These are phyloP conservation scores for Paralichthys olivaceus DNA, from an alignment of 2,113 vertebrate species.

Conservation along the genomic window DNA sequence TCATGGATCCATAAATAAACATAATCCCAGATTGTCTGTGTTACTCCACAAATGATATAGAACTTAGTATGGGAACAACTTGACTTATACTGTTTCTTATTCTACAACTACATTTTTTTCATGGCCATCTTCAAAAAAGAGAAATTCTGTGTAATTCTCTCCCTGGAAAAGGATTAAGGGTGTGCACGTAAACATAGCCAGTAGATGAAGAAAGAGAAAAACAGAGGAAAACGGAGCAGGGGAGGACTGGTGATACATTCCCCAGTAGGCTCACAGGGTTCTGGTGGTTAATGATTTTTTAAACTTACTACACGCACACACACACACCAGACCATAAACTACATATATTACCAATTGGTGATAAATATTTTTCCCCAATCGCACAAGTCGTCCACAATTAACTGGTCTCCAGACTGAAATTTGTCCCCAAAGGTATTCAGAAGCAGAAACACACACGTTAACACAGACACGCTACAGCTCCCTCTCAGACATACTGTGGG, in stretches of 20 bases:
- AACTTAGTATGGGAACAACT: conserved; percentile 3
- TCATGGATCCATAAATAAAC: conserved; percentile 3
- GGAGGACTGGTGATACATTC: conserved; percentile 54
- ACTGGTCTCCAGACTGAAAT: background rate
- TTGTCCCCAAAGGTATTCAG: background rate
- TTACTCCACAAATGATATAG: background rate
- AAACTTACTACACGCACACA: conserved; percentile 22
- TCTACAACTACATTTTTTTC: background rate
- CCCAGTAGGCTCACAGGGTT: conserved; percentile 48
- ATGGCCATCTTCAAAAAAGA: background rate
- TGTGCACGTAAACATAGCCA: background rate
- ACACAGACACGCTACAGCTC: conserved; percentile 23
- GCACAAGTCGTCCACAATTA: background rate
- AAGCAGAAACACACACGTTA: background rate
- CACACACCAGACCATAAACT: conserved; percentile 7
- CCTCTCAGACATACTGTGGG: conserved; percentile 31
- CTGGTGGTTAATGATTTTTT: conserved; percentile 62
- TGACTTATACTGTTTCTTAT: background rate
- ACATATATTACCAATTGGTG: background rate
- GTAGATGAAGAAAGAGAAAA: background rate
- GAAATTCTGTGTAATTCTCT: background rate
- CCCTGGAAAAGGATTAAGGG: background rate
- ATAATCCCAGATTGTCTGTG: background rate
- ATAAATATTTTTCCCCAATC: background rate
- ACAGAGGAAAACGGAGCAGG: conserved; percentile 1